Base-by-base conservation (phyloP, 37 sponge, comb jelly and placozoan genomes). In the Halichondria panicea region DNA sequence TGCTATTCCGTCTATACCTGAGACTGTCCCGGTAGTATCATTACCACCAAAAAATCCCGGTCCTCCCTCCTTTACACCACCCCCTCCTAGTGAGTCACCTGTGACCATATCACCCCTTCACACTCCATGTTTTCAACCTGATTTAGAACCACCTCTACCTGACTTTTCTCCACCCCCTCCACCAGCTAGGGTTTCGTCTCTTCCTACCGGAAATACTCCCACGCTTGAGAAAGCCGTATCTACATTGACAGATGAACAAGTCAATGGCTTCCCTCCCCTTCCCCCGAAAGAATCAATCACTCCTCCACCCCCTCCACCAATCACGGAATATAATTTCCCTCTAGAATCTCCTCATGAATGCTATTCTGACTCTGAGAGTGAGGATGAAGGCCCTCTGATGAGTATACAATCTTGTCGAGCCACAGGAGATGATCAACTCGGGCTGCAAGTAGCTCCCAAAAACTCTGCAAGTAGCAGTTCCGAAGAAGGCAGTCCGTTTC, bases 11-110 rank as follows among this genome's bases (percentile, higher is more conserved):
- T 12, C 63, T n/a, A n/a, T n/a, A n/a, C n/a, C n/a, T n/a, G n/a
- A n/a, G n/a, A n/a, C n/a, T n/a, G n/a, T n/a, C n/a, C n/a, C n/a
- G n/a, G n/a, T n/a, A n/a, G n/a, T 60, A 43, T 48, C 82, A 7
- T 36, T 81, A 5, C 66, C 74, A 22, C 39, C 53, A 3, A 33
- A 27, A 61, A 68, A 71, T 25, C 39, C 37, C 43, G 71, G 63
- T 27, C 81, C 81, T 32, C 71, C 81, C 28, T 12, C 63, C 25
- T 62, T 62, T 9, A 21, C 72, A 15, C 81, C 81, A 2, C 81
- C 81, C 8, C 71, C 69, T 24, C 57, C 48, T 21, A 54, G 55
- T 32, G 39, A 36, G 8, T 9, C n/a, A 63, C 7, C 15, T 48
- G n/a, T n/a, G n/a, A n/a, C n/a, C n/a, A n/a, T n/a, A n/a, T n/a